phyloP scores from a whole-genome alignment of 2,888 invertebrate genomes.

The Shargacucullia verbasci region DNA sequence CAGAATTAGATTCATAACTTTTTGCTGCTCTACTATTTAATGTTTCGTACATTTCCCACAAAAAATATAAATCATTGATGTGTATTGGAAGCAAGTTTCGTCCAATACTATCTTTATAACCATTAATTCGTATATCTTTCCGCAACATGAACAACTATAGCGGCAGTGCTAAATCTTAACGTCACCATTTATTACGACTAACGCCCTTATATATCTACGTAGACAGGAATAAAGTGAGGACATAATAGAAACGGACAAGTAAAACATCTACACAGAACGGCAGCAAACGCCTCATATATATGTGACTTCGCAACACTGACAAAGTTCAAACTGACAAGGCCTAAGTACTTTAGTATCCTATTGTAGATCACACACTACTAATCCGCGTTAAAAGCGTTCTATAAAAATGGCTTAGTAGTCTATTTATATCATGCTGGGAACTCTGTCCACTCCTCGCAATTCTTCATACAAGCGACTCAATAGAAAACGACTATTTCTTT shows the following conservation, averaged over 20 bases:
- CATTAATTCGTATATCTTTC: slow-evolving; percentile 71
- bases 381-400: too few relatives aligned
- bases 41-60: background rate
- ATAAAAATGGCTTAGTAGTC: too few relatives aligned
- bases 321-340: too few relatives aligned
- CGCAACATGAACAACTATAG: slow-evolving; percentile 68
- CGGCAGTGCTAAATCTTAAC: slow-evolving; percentile 63
- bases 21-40: too few relatives aligned
- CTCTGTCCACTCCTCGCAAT: slow-evolving; percentile 15
- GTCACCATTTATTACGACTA: slow-evolving; percentile 62
- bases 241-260: too few relatives aligned
- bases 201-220: slow-evolving; percentile 53
- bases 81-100: slow-evolving; percentile 39
- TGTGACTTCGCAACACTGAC: too few relatives aligned
- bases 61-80: slow-evolving; percentile 44
- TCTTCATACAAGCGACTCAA: slow-evolving; percentile 28
- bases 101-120: slow-evolving; percentile 61
- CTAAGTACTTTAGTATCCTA: too few relatives aligned
- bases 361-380: too few relatives aligned
- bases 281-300: too few relatives aligned
- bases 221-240: slow-evolving; percentile 51
- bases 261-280: too few relatives aligned
- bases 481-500: slow-evolving; percentile 21
- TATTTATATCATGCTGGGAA: too few relatives aligned
- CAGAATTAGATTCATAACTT: too few relatives aligned